Conservation (phyloP, 2,888 invertebrate genomes). For the Pandemis corylana region DNA sequence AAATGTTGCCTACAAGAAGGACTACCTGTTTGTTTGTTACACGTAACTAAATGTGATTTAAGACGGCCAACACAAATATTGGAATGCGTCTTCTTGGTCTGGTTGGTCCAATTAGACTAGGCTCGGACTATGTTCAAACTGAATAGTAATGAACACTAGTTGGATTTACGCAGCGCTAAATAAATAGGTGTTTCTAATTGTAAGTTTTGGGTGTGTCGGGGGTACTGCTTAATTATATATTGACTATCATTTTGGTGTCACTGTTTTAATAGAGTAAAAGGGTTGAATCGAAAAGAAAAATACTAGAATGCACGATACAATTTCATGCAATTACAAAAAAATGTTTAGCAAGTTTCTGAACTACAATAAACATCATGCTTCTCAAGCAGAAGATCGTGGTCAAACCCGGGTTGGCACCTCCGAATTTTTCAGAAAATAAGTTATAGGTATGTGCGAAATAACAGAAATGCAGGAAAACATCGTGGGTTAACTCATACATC, state of each 20-base stretch:
- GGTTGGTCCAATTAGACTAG: slow-evolving; percentile 69
- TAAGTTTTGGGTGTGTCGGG: slow-evolving; percentile 36
- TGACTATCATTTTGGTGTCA: slow-evolving; percentile 11
- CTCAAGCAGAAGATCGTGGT: too few species aligned
- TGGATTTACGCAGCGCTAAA: slow-evolving; percentile 43
- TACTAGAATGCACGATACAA: too few species aligned
- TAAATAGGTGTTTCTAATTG: slow-evolving; percentile 40
- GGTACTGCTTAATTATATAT: slow-evolving; percentile 24
- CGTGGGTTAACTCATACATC: too few species aligned
- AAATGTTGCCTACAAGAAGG: slow-evolving; percentile 72
- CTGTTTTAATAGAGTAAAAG: not conserved
- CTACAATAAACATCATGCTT: too few species aligned
- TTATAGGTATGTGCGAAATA: too few species aligned
- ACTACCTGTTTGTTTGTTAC: slow-evolving; percentile 76
- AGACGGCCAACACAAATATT: slow-evolving; percentile 80
- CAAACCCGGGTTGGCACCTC: too few species aligned
- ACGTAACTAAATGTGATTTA: slow-evolving; percentile 79
- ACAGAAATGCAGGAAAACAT: too few species aligned
- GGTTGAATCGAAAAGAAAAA: not conserved
- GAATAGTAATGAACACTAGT: slow-evolving; percentile 66
- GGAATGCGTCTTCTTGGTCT: slow-evolving; percentile 71
- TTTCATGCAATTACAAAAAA: too few species aligned
- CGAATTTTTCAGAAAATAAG: too few species aligned
- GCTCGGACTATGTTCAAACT: slow-evolving; percentile 65
- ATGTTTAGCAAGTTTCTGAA: too few species aligned